These are phyloP conservation scores for Carcinoscorpius rotundicauda DNA, from an alignment of 1,140 invertebrate species.

Conservation along the genomic window DNA sequence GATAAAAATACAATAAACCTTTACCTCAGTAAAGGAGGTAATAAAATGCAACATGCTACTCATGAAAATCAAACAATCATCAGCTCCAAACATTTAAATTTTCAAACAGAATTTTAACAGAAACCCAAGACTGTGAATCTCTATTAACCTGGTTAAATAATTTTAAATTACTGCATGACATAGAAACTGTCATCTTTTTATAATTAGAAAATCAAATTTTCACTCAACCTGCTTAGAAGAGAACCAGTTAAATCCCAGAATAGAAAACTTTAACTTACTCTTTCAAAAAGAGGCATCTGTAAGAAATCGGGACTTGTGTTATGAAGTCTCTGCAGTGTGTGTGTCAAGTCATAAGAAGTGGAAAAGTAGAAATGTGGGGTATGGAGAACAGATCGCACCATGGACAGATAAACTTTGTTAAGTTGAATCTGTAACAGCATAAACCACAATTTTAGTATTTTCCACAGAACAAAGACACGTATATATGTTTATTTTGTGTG, in stretches of 20 bases:
- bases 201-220: background rate
- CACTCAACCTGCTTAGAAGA: background rate
- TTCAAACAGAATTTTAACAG: no score
- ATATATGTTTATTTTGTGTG: no score
- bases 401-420: constrained; percentile 63
- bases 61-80: no score
- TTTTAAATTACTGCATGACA: background rate
- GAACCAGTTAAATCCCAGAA: background rate
- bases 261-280: constrained; percentile 29
- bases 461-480: no score
- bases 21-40: no score
- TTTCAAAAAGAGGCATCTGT: constrained; percentile 43
- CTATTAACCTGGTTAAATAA: background rate
- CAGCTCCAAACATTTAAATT: no score
- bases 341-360: constrained; percentile 84
- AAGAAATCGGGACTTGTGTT: constrained; percentile 76
- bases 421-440: constrained; percentile 43
- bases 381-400: constrained; percentile 61
- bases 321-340: constrained; percentile 76
- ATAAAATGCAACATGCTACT: no score
- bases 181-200: background rate
- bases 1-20: no score
- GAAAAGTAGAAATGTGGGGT: constrained; percentile 84
- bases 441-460: no score
- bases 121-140: no score